Evolutionary conservation across 2,888 invertebrate species (phyloP), one percentile per base, ranked within the genome.

Genomic region (Catocala fraxini): DNA sequence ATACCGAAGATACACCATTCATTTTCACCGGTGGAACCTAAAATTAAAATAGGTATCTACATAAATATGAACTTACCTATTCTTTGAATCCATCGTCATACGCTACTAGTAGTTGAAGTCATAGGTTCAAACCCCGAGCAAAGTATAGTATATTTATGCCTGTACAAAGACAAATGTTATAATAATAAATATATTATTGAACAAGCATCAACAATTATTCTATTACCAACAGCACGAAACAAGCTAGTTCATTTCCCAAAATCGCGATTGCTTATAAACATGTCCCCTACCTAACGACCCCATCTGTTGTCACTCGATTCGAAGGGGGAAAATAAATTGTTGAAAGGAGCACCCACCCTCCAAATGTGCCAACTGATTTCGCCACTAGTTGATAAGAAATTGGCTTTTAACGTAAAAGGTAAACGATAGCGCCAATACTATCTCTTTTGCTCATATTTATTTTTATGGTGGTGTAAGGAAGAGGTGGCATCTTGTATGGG

Each of bases 271-370:
- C 69, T 39, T 13, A 6, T 35, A 12, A 51, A 63, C 53, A 51
- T 46, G 55, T 34, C 51, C 35, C 6, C 54, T 15, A 39, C 61
- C 58, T 39, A 56, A 60, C 45, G 66, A 74, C 74, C 80, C 83
- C 84, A 86, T 86, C 86, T 86, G 86, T 80, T 77, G 83, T 83
- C 82, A 78, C 79, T 78, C 70, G 77, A 74, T 64, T 68, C 64
- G 70, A 72, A 63, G 73, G 72, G 73, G 73, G 75, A 73, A 81
- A 85, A 87, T 87, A 88, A 87, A 88, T 87, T 82, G 86, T 79
- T 79, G 80, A 75, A 75, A 78, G 73, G 74, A 77, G 68, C 76
- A 70, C 68, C 68, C 70, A 64, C 65, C 55, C 72, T 45, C 64
- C 65, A 68, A 57, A 62, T 54, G 57, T 74, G 71, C 77, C 70